Conservation (phyloP, 1,140 invertebrate species). For the Drosophila navojoa region DNA sequence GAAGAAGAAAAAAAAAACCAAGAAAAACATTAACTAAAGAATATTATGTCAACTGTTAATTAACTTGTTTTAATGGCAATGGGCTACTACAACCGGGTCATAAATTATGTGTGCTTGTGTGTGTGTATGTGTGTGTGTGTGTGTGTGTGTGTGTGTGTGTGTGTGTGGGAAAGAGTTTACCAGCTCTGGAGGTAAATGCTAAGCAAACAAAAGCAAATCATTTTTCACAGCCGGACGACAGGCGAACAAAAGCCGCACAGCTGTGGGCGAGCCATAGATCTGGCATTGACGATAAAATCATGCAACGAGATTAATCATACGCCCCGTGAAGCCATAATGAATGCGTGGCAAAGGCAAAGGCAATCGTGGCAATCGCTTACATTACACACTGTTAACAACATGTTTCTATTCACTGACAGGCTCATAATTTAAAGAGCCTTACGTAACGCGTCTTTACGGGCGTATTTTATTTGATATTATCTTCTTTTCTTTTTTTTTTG, state of each 20-base stretch:
- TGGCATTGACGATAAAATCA: slow-evolving; percentile 69
- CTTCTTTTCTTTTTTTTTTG: slow-evolving; percentile 52
- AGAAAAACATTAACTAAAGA: slow-evolving; percentile 55
- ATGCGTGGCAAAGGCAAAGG: slow-evolving; percentile 31
- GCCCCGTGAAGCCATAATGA: slow-evolving; percentile 56
- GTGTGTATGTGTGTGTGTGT: slow-evolving; percentile 15
- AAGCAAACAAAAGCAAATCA: slow-evolving; percentile 60
- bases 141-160: slow-evolving; percentile 26
- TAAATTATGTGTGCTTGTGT: slow-evolving; percentile 38
- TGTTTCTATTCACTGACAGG: slow-evolving; percentile 25
- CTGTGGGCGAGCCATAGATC: slow-evolving; percentile 35
- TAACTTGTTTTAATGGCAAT: slow-evolving; percentile 73
- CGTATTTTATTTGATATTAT: slow-evolving; percentile 9
- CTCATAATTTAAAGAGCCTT: slow-evolving; percentile 45
- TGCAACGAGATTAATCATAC: slow-evolving; percentile 80
- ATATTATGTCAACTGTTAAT: slow-evolving; percentile 82
- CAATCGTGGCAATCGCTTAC: slow-evolving; percentile 26
- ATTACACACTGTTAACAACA: slow-evolving; percentile 49
- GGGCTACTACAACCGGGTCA: slow-evolving; percentile 29
- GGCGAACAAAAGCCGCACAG: slow-evolving; percentile 38
- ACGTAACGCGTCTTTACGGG: slow-evolving; percentile 10
- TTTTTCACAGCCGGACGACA: slow-evolving; percentile 66
- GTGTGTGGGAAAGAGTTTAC: slow-evolving; percentile 41
- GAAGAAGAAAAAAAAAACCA: slow-evolving; percentile 43
- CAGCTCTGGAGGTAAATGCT: slow-evolving; percentile 43